These are phyloP conservation scores for Morpho helenor DNA, from an alignment of 2,888 invertebrate species.

Conservation along the genomic window DNA sequence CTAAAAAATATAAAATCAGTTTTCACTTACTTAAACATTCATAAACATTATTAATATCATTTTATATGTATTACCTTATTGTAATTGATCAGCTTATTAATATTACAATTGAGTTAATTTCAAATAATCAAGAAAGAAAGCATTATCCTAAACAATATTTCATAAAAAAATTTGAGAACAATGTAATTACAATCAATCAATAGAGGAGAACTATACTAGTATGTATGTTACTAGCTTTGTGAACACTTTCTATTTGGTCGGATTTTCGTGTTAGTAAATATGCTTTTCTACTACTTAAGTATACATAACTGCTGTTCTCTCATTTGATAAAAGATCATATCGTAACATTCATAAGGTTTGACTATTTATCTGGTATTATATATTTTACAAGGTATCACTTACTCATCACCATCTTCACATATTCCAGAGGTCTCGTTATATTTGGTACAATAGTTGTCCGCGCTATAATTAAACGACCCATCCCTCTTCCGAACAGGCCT, in stretches of 20 bases:
- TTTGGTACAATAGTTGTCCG: slow-evolving; percentile 99
- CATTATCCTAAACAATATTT: background rate
- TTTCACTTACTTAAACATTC: no score
- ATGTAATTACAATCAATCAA: slow-evolving; percentile 7
- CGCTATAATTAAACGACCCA: slow-evolving; percentile 99
- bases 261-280: slow-evolving; percentile 15
- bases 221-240: slow-evolving; percentile 1
- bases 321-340: no score
- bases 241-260: slow-evolving; percentile 13
- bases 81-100: no score
- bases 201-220: background rate
- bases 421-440: slow-evolving; percentile 99
- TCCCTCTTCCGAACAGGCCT: slow-evolving; percentile 96
- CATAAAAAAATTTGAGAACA: slow-evolving; percentile 4
- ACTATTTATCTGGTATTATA: no score
- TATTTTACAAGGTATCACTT: slow-evolving; percentile 74
- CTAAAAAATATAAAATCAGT: no score
- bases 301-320: background rate
- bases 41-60: no score
- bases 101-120: background rate
- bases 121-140: background rate
- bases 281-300: background rate
- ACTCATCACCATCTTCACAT: slow-evolving; percentile 99
- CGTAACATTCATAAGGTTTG: no score
- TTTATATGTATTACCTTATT: no score